phyloP scores from a whole-genome alignment of 2,797 vertebrate genomes.

The Psittacula echo region DNA sequence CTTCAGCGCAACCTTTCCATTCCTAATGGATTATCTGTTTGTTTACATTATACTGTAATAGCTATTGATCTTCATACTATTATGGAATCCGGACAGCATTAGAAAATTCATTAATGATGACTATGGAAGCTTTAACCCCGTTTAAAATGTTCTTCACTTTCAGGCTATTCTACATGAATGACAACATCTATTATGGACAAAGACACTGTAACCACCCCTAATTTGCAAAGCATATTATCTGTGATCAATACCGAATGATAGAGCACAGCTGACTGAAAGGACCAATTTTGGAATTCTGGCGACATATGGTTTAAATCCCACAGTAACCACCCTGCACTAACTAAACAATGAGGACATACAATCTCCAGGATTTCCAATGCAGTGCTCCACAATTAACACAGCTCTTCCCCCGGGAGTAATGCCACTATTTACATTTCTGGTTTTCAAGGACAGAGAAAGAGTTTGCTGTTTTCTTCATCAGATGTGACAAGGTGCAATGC shows the following conservation, averaged over 20 bases:
- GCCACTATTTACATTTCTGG: slow-evolving; percentile 69
- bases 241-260: slow-evolving; percentile 65
- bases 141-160: slow-evolving; percentile 71
- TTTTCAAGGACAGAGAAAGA: slow-evolving; percentile 60
- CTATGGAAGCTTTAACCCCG: slow-evolving; percentile 52
- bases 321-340: slow-evolving; percentile 48
- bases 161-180: slow-evolving; percentile 68
- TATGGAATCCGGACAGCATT: slow-evolving; percentile 59
- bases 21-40: slow-evolving; percentile 61
- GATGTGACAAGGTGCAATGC: slow-evolving; percentile 71
- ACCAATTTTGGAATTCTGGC: slow-evolving; percentile 66
- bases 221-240: slow-evolving; percentile 75
- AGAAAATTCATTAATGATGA: slow-evolving; percentile 68
- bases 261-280: slow-evolving; percentile 57
- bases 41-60: slow-evolving; percentile 69
- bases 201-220: slow-evolving; percentile 72
- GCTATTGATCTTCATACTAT: slow-evolving; percentile 64
- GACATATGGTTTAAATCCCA: slow-evolving; percentile 75
- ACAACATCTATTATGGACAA: slow-evolving; percentile 69
- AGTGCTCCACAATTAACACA: slow-evolving; percentile 59
- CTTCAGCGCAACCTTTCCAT: not conserved
- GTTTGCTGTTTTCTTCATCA: slow-evolving; percentile 60
- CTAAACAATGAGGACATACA: slow-evolving; percentile 65
- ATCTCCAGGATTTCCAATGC: slow-evolving; percentile 63
- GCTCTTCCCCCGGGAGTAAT: slow-evolving; percentile 49